Evolutionary conservation across 2,888 invertebrate species (phyloP).

Genomic region (Cephus rjabovi): DNA sequence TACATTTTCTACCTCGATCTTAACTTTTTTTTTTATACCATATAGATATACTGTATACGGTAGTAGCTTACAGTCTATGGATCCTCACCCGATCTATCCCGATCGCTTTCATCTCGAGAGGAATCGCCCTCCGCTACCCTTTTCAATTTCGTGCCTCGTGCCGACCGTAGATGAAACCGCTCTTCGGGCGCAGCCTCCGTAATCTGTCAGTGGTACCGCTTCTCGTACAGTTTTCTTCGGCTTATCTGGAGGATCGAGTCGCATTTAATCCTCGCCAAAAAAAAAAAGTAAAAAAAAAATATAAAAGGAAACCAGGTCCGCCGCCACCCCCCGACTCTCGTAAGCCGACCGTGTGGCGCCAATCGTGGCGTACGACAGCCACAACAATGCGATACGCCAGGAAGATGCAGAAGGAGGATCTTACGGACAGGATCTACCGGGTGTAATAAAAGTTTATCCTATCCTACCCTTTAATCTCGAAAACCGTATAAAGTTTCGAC

Average conservation of each 20-base stretch:
- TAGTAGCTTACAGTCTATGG: neutral
- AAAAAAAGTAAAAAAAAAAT: conserved; percentile 10
- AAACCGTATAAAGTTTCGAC: neutral
- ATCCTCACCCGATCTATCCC: neutral
- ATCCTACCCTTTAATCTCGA: neutral
- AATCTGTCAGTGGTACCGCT: conserved; percentile 59
- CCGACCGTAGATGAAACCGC: neutral
- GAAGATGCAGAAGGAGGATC: neutral
- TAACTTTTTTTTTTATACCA: neutral
- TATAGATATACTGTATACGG: neutral
- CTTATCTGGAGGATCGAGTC: conserved; percentile 61
- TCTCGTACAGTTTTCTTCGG: conserved; percentile 53
- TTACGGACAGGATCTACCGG: neutral
- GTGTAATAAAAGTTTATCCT: neutral
- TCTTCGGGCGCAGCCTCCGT: conserved; percentile 31
- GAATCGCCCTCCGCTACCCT: neutral
- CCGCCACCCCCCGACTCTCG: conserved; percentile 28
- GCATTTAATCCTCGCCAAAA: conserved; percentile 62
- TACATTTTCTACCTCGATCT: neutral
- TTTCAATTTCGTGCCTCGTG: neutral
- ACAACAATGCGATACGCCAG: conserved; percentile 38
- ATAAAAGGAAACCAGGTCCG: conserved; percentile 33
- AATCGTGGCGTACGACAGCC: conserved; percentile 41
- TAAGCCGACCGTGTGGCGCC: conserved; percentile 63
- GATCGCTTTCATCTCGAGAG: neutral